Base-by-base conservation (phyloP, 2,888 invertebrate species). In the Lycophotia porphyrea region DNA sequence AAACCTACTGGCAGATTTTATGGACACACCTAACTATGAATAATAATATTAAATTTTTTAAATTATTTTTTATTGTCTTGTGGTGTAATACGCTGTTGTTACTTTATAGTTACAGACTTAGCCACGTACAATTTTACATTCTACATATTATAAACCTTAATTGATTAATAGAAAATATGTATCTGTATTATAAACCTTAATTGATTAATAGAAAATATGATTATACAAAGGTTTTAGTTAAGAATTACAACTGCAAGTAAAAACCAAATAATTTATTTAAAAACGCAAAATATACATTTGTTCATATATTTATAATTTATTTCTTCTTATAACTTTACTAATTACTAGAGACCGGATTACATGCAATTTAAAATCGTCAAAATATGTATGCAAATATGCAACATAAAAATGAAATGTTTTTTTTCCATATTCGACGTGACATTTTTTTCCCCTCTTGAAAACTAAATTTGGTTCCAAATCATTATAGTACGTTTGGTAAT, bases 181-280 rank as follows among this genome's bases (percentile, higher is more conserved):
- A n/a, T n/a, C n/a, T n/a, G n/a, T n/a, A n/a, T n/a, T n/a, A n/a
- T n/a, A n/a, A n/a, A n/a, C n/a, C 21, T 47, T 8, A 47, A 47
- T 49, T 49, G 24, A 24, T 49, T 24, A 24, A 24, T 47, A 13
- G 13, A 52, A n/a, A n/a, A 52, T n/a, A n/a, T 27, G 1, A 55
- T 55, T 13, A n/a, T 58, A 31, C 1, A 58, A 31, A 58, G 18
- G 58, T 58, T 58, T 31, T 58, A 31, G 31, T 58, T 31, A 55
- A 7, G 7, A 60, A 60, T 60, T 31, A 60, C 55, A 71, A 78
- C 31, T 39, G 71, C 7, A 58, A 36, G 2, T 76, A 69, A 36
- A 79, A 78, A 52, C 44, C 58, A 60, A 81, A 83, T 83, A 79
- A 79, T 73, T 69, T 73, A 81, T 73, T 79, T 61, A 18, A 52